Evolutionary conservation across 2,888 invertebrate genomes (phyloP).

Genomic region (Resseliella maxima): DNA sequence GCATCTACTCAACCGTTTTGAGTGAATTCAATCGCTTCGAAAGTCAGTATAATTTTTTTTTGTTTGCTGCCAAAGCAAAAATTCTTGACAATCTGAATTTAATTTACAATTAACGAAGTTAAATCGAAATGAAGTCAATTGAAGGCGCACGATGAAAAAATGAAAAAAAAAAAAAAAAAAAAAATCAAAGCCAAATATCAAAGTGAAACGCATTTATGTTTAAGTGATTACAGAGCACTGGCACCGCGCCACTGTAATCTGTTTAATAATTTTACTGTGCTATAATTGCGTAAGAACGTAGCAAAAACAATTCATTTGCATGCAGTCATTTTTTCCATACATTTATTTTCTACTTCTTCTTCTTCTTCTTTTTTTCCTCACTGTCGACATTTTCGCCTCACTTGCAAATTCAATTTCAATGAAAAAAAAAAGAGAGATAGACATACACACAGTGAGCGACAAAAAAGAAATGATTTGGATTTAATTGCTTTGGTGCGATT

Average conservation of each 20-base stretch:
- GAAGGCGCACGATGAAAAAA: neutral
- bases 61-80: neutral
- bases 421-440: no score
- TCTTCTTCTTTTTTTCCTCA: neutral
- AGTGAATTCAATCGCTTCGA: neutral
- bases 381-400: neutral
- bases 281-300: constrained; percentile 26
- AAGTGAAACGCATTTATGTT: neutral
- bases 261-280: constrained; percentile 27
- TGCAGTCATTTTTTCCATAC: neutral
- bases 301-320: constrained; percentile 34
- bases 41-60: neutral
- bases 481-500: constrained; percentile 23
- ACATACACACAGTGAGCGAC: neutral
- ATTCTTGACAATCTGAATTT: constrained; percentile 35
- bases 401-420: neutral
- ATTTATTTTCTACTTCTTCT: neutral
- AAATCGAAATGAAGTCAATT: neutral
- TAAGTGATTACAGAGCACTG: constrained; percentile 40
- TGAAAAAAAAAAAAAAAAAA: neutral
- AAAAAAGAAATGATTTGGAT: constrained; percentile 38
- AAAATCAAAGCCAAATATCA: constrained; percentile 29
- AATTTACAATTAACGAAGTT: constrained; percentile 47
- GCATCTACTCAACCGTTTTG: neutral
- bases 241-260: constrained; percentile 23